A percentile compares a stretch with the other conserved stretches of the same genome.
Conservation (phyloP, 2,113 vertebrate species). For the Rhinopomastus cyanomelas region DNA sequence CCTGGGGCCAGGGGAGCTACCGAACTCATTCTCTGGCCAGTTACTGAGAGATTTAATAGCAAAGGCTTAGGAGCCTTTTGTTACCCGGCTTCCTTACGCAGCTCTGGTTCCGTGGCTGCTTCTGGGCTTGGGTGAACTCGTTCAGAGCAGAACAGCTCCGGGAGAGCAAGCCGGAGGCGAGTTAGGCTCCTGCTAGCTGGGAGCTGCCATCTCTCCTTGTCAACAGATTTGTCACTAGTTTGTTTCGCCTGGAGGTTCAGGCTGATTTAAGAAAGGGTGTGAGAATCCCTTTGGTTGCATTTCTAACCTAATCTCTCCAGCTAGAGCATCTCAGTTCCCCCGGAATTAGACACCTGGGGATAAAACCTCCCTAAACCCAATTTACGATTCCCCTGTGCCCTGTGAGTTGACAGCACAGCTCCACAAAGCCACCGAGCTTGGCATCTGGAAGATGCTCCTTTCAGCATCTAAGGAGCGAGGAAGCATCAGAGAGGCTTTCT, state of each 20-base stretch:
- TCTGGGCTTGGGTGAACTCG: not conserved
- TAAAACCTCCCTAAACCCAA: not conserved
- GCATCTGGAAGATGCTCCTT: not conserved
- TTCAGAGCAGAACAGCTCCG: not conserved
- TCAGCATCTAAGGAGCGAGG: not conserved
- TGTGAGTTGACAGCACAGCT: not conserved
- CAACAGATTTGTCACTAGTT: not conserved
- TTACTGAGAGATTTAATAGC: not conserved
- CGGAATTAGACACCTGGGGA: not conserved
- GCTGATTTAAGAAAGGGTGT: not conserved
- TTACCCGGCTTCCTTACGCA: not conserved
- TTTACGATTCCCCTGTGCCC: not conserved
- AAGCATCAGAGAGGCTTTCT: not conserved
- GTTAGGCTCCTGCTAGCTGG: not conserved
- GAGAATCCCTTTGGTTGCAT: not conserved
- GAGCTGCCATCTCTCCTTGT: not conserved
- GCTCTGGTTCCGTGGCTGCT: not conserved
- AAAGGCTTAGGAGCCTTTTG: conserved; percentile 6
- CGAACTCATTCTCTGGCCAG: not conserved
- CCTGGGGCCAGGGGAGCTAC: not conserved
- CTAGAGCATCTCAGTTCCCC: not conserved
- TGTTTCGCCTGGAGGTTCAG: not conserved
- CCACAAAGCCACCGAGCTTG: not conserved
- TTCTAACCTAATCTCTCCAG: not conserved
- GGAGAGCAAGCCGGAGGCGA: not conserved